Evolutionary conservation across 2,113 vertebrate species (phyloP), one percentile per base, ranked within the genome.

Genomic region (Salminus brasiliensis): DNA sequence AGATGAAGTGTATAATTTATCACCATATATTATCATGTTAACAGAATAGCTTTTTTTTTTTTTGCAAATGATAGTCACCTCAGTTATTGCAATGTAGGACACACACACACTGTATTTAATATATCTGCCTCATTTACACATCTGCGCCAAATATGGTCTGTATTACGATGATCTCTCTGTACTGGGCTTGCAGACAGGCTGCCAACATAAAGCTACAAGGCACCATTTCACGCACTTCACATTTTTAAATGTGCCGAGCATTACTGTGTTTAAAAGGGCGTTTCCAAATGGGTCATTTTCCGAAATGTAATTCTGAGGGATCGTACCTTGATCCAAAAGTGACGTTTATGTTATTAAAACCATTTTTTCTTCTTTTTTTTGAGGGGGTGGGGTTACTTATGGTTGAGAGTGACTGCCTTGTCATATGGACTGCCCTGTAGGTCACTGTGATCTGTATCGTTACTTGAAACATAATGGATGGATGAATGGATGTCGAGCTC

Each of bases 61-160:
- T 34, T 25, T 62, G 68, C 32, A 74, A 10, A 30, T 29, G 43
- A 53, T 5, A 74, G 30, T 9, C 25, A 12, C 39, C 47, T 68
- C 29, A 16, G 32, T 39, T 21, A 9, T 41, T 67, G 79, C 29
- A 55, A 49, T 65, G 59, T 65, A 72, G 63, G 45, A 62, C 27
- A 76, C 23, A 49, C n/a, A 52, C 52, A 34, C 66, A 49, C 30
- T 83, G 73, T 83, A 59, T 71, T 83, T 76, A 80, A 76, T 70
- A 27, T 52, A 75, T 75, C 72, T 81, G 83, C 76, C 76, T 82
- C 83, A 76, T 79, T 49, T 68, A 69, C 10, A 75, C 47, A 10
- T 87, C 78, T 67, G 89, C 84, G 86, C 89, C 91, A 92, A 92
- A 93, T 90, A 88, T 72, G 73, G 86, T 75, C 72, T 80, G 84